These are phyloP conservation scores for Calliphora vomitoria DNA, from an alignment of 2,888 invertebrate genomes.

Conservation along the genomic window DNA sequence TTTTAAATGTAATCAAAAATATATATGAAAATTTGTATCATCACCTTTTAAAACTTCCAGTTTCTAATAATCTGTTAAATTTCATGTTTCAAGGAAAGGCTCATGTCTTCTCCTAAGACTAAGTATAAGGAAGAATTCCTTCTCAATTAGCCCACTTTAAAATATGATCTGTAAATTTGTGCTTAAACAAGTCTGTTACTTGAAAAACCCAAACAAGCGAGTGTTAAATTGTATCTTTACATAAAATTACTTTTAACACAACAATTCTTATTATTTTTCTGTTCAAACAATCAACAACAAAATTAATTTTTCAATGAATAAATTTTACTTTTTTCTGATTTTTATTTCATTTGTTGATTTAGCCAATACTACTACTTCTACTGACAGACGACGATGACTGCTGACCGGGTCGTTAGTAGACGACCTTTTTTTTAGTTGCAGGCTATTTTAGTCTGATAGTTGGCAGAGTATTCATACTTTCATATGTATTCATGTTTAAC, in stretches of 20 bases:
- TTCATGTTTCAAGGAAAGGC: neutral
- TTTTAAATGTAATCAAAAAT: too few species aligned
- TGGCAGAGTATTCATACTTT: neutral
- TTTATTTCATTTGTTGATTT: conserved; percentile 46
- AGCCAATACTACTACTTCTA: neutral
- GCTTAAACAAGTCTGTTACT: neutral
- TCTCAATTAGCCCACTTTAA: neutral
- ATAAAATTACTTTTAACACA: conserved; percentile 62
- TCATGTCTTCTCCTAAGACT: too few species aligned
- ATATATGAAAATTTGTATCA: too few species aligned
- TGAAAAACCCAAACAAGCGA: neutral
- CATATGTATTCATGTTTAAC: conserved; percentile 64
- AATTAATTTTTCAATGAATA: conserved; percentile 53
- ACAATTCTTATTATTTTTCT: neutral
- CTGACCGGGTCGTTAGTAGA: conserved; percentile 57
- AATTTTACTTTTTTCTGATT: conserved; percentile 31
- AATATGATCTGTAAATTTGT: neutral
- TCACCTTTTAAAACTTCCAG: too few species aligned
- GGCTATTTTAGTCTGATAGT: conserved; percentile 43
- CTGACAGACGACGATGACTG: neutral
- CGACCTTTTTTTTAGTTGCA: conserved; percentile 53
- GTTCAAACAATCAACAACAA: neutral
- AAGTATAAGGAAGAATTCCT: neutral
- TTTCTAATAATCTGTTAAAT: neutral
- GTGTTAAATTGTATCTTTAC: conserved; percentile 38